A percentile compares a stretch with the other conserved stretches of the same genome.
Conservation (phyloP, 1,140 invertebrate genomes). For the Hydropsyche tenuis region DNA sequence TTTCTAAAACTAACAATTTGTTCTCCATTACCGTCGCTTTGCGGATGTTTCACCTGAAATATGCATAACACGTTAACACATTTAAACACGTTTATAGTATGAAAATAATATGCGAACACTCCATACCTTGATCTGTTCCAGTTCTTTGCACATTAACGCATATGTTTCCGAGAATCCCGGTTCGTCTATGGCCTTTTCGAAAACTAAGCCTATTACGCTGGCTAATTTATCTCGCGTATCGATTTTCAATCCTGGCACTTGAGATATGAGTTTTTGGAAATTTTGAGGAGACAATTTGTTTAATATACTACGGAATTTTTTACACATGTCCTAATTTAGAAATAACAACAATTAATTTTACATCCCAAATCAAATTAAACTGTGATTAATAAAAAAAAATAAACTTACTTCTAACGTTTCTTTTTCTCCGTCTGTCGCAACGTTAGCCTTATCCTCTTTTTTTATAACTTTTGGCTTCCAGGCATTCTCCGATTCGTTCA, state of each 20-base stretch:
- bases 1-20: slow-evolving; percentile 75
- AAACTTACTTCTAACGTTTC: not conserved
- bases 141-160: slow-evolving; percentile 81
- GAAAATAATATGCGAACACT: not conserved
- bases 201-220: slow-evolving; percentile 88
- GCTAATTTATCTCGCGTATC: slow-evolving; percentile 80
- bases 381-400: not conserved
- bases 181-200: slow-evolving; percentile 95
- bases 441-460: not conserved
- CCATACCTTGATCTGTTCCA: slow-evolving; percentile 67
- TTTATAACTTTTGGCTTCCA: slow-evolving; percentile 77
- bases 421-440: not conserved
- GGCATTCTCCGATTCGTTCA: slow-evolving; percentile 86
- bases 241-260: slow-evolving; percentile 80
- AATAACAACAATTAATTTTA: not conserved
- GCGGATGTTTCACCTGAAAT: slow-evolving; percentile 24
- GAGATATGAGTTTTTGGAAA: slow-evolving; percentile 80
- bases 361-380: slow-evolving; percentile 1
- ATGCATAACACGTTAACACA: too few species aligned
- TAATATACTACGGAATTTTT: slow-evolving; percentile 85
- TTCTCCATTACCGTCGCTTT: not conserved
- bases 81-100: too few species aligned
- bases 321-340: slow-evolving; percentile 72
- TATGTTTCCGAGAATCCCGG: slow-evolving; percentile 91
- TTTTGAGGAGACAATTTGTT: slow-evolving; percentile 97